Base-by-base conservation (phyloP, 2,888 invertebrate species). In the Incurvaria masculella region DNA sequence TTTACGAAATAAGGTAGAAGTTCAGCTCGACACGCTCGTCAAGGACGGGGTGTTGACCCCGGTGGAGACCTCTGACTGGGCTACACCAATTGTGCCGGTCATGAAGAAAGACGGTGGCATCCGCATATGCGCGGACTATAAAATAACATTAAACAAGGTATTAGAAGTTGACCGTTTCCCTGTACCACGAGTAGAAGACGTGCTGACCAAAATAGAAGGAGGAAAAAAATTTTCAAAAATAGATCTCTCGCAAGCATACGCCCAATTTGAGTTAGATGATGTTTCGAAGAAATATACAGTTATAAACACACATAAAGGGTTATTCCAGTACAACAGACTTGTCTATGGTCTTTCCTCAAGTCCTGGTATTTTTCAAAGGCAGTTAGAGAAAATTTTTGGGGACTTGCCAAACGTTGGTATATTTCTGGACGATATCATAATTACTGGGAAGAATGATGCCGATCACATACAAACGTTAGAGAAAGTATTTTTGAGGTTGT, bases 11-110 rank as follows among this genome's bases (percentile, higher is more conserved):
- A n/a, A n/a, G n/a, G n/a, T n/a, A n/a, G n/a, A n/a, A n/a, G n/a
- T n/a, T n/a, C n/a, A n/a, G n/a, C 48, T 43, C 21, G 42, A 52
- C 2, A 50, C 53, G 44, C 46, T 45, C 19, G 43, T 55, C 17
- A 48, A 52, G 11, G 53, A 52, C 48, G 48, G 51, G 27, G 53
- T 53, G 20, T 42, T 46, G 46, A 48, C 51, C 5, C 43, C 51
- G 19, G 54, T 56, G 14, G 56, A 56, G 45, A n/a, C 19, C 8
- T 48, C n/a, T n/a, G n/a, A n/a, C n/a, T n/a, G n/a, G n/a, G n/a
- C n/a, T n/a, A n/a, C n/a, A n/a, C n/a, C n/a, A 19, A 48, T 55
- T 49, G 49, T 55, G 17, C 49, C 53, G 16, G 52, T 54, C 17
- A 49, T 45, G 8, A 51, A 51, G 14, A 42, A 48, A 1, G 53